phyloP scores from a whole-genome alignment of 2,113 vertebrate species.

The Sardina pilchardus region DNA sequence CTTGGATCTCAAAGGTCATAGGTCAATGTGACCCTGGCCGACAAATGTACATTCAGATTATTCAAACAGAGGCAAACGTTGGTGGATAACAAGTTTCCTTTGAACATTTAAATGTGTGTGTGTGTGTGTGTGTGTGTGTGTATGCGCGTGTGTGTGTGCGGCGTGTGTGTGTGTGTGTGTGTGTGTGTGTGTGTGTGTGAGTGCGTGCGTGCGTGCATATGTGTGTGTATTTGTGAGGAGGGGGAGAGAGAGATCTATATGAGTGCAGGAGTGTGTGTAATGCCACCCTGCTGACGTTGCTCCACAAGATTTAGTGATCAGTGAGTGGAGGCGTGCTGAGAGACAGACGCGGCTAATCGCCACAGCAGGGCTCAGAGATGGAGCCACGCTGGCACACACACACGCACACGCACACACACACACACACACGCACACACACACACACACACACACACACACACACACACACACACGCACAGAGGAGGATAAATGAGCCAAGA shows the following conservation, averaged over 20 bases:
- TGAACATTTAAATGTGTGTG: too few relatives aligned
- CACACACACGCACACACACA: background rate
- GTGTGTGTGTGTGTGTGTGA: background rate
- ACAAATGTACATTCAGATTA: too few relatives aligned
- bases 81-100: too few relatives aligned
- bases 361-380: background rate
- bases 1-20: background rate
- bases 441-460: background rate
- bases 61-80: too few relatives aligned
- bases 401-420: conserved; percentile 3
- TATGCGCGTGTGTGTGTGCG: background rate
- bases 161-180: background rate
- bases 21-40: background rate
- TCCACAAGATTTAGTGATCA: conserved; percentile 7
- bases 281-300: background rate
- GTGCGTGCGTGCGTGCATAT: too few relatives aligned
- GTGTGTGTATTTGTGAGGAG: too few relatives aligned
- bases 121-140: conserved; percentile 6
- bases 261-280: too few relatives aligned
- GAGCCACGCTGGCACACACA: background rate
- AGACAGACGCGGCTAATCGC: background rate
- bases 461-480: background rate
- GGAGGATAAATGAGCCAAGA: background rate
- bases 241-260: too few relatives aligned
- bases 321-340: conserved; percentile 10